A percentile compares a stretch with the other conserved stretches of the same genome.
Conservation (phyloP, 2,888 invertebrate genomes). For the Macrosiphum euphorbiae region DNA sequence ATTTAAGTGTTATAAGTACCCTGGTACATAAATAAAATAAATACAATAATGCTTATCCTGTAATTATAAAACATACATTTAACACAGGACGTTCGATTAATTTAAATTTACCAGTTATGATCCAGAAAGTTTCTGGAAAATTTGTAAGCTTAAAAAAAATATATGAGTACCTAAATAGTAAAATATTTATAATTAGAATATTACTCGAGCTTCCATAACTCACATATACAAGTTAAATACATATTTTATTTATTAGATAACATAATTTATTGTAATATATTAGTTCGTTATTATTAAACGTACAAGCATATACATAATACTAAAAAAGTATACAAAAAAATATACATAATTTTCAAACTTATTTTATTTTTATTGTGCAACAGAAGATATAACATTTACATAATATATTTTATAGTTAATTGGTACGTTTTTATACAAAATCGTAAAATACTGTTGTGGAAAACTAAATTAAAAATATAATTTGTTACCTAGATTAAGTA, state of each 20-base stretch:
- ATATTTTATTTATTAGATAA: not conserved
- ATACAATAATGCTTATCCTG: not conserved
- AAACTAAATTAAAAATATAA: not conserved
- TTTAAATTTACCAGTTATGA: not conserved
- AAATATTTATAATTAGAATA: not conserved
- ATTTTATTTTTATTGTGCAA: not conserved
- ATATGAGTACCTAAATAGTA: no score
- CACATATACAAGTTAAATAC: not conserved
- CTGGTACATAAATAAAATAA: not conserved
- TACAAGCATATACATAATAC: not conserved
- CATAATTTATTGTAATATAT: not conserved
- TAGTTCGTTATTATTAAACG: not conserved
- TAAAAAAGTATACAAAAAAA: not conserved
- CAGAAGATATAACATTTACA: not conserved
- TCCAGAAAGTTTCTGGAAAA: not conserved
- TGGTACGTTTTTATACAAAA: not conserved
- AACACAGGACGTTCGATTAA: not conserved
- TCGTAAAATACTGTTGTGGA: not conserved
- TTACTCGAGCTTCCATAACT: not conserved
- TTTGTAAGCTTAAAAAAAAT: no score
- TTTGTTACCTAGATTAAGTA: not conserved
- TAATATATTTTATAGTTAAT: not conserved
- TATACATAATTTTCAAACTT: not conserved
- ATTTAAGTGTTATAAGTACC: not conserved
- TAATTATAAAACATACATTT: not conserved